phyloP scores from a whole-genome alignment of 1,140 invertebrate species.

The Teleogryllus occipitalis region DNA sequence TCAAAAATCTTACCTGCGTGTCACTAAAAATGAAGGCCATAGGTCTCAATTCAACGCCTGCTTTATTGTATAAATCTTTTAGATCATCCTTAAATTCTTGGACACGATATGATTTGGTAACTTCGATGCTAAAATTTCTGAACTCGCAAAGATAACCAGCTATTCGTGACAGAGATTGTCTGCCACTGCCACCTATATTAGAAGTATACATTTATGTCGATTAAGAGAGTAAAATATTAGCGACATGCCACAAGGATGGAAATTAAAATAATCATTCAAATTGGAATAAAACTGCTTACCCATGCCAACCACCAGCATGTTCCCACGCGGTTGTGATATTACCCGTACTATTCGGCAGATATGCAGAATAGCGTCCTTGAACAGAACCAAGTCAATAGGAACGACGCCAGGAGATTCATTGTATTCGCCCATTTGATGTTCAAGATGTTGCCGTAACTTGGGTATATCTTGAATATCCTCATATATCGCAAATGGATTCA shows the following conservation, averaged over 20 bases:
- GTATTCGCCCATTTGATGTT: constrained; percentile 65
- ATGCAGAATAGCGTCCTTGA: constrained; percentile 76
- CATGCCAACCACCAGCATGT: constrained; percentile 75
- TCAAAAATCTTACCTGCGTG: constrained; percentile 44
- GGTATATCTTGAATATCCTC: constrained; percentile 62
- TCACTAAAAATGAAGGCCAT: constrained; percentile 76
- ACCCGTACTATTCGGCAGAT: constrained; percentile 70
- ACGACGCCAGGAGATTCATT: constrained; percentile 65
- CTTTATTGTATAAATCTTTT: constrained; percentile 61
- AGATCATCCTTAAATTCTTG: constrained; percentile 75
- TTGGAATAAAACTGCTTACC: constrained; percentile 35
- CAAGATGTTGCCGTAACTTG: constrained; percentile 52
- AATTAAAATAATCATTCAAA: too few species aligned
- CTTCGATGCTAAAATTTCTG: constrained; percentile 65
- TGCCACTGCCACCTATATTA: constrained; percentile 64
- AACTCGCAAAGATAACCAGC: constrained; percentile 72
- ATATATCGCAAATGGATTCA: constrained; percentile 63
- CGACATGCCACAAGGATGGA: too few species aligned
- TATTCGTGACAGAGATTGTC: constrained; percentile 66
- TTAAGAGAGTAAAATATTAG: too few species aligned
- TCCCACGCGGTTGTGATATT: constrained; percentile 71
- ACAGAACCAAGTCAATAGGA: constrained; percentile 70
- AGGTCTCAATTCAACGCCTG: constrained; percentile 64
- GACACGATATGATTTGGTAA: constrained; percentile 65
- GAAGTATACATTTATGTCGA: too few species aligned